Evolutionary conservation across 1,140 invertebrate genomes (phyloP), one percentile per base, ranked within the genome.

Genomic region (Dendroctonus valens): DNA sequence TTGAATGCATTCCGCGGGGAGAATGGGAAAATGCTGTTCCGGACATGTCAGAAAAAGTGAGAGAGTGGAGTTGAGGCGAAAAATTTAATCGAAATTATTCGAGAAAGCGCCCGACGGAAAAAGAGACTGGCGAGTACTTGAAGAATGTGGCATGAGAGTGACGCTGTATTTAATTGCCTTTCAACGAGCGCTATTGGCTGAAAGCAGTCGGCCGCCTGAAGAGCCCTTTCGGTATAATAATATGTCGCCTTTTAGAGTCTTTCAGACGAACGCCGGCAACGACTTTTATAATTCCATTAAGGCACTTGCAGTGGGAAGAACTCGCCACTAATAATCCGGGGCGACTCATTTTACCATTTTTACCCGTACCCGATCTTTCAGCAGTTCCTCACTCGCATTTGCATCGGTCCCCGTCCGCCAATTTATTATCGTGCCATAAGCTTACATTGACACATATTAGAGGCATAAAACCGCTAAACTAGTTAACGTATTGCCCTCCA

Each of bases 61-160:
- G 44, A 46, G 50, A 51, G 26, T 26, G 26, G 50, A 51, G 50
- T 15, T 9, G 41, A 12, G 15, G 26, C 58, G 58, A 60, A 50
- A 60, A 60, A 60, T 48, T 38, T 50, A 60, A 60, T 60, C 58
- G 58, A 50, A 50, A 38, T 58, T 58, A 58, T 58, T 60, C 44
- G 58, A 60, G 46, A 49, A 15, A 59, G 12, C 26, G 37, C 38
- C 5, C 39, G 50, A 52, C 2, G 7, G 15, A 58, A 14, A 42
- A 46, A 58, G 37, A 42, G 55, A 58, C 41, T 37, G 26, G 52
- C 41, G 46, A 58, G 58, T 60, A 39, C 44, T 60, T 50, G 11
- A 60, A 50, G 58, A 60, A 60, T 60, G 58, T 60, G 58, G 58
- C 44, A 60, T 60, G 58, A 60, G 58, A 60, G 58, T 60, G 58